Conservation (phyloP, 2,888 invertebrate species). For the Patella depressa region DNA sequence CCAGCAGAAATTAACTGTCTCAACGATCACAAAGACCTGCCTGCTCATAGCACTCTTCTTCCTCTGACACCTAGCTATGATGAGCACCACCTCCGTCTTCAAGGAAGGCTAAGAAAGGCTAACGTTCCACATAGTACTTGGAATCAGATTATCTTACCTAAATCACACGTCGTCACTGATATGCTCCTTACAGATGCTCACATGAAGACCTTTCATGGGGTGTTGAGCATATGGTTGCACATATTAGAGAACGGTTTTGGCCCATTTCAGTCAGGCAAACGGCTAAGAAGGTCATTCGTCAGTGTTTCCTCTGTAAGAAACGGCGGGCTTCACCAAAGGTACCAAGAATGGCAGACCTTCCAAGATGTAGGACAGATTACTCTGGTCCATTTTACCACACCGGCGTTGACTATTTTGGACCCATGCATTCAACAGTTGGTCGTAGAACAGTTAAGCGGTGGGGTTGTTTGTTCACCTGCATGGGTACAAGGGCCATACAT, state of each 20-base stretch:
- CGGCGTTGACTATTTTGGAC: slow-evolving; percentile 21
- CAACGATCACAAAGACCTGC: not conserved
- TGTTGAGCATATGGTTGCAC: not conserved
- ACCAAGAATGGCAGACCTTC: slow-evolving; percentile 20
- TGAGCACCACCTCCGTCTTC: not conserved
- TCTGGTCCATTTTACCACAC: slow-evolving; percentile 13
- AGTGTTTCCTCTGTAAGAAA: not conserved
- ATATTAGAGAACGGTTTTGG: too few relatives aligned
- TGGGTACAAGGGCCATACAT: slow-evolving; percentile 17
- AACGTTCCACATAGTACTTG: not conserved
- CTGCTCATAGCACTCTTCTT: not conserved
- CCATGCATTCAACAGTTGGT: slow-evolving; percentile 16
- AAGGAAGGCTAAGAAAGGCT: not conserved
- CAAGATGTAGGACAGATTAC: slow-evolving; percentile 11
- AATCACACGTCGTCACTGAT: not conserved
- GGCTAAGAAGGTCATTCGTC: not conserved
- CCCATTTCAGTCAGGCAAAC: not conserved
- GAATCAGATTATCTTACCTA: not conserved
- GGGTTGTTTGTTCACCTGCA: slow-evolving; percentile 24
- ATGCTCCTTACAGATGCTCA: not conserved
- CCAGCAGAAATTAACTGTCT: too few relatives aligned
- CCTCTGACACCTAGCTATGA: not conserved
- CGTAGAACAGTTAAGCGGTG: slow-evolving; percentile 16
- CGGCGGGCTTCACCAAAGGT: not conserved
- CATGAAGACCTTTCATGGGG: not conserved